Percentiles rank a stretch among this genome's conserved stretches.
Evolutionary conservation across 2,113 vertebrate genomes (phyloP).

Genomic region (Eudyptes chrysolophus): DNA sequence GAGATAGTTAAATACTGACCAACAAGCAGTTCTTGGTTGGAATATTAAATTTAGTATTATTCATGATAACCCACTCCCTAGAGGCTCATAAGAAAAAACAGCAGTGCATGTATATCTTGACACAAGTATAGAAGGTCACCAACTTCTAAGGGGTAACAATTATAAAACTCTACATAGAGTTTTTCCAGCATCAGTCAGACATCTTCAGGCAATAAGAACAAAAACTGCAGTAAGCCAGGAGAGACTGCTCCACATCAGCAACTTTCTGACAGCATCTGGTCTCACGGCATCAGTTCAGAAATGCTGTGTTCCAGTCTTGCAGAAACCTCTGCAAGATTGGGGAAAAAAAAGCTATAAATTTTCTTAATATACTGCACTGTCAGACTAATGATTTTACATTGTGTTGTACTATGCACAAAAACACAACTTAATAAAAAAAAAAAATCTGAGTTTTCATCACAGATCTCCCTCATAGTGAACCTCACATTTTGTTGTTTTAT

Average conservation of each 20-base stretch:
- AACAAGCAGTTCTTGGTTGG: neutral
- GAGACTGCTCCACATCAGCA: neutral
- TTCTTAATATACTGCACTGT: neutral
- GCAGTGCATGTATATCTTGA: neutral
- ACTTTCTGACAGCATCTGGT: neutral
- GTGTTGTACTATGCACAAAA: neutral
- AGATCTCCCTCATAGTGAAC: neutral
- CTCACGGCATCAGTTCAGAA: neutral
- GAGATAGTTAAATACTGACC: neutral
- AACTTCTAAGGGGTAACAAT: neutral
- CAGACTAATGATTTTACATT: neutral
- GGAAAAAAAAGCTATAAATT: neutral
- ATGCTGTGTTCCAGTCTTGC: neutral
- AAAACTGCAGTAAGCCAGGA: neutral
- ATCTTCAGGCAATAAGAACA: neutral
- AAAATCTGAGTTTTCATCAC: neutral
- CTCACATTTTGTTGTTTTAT: neutral
- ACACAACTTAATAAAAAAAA: neutral
- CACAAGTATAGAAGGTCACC: fast-evolving
- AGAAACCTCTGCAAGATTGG: neutral
- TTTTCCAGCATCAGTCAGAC: neutral
- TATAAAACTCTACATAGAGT: neutral
- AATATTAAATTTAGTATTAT: neutral
- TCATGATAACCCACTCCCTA: neutral
- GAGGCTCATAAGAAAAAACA: neutral